Evolutionary conservation across 2,113 vertebrate species (phyloP).

Genomic region (Egretta garzetta): DNA sequence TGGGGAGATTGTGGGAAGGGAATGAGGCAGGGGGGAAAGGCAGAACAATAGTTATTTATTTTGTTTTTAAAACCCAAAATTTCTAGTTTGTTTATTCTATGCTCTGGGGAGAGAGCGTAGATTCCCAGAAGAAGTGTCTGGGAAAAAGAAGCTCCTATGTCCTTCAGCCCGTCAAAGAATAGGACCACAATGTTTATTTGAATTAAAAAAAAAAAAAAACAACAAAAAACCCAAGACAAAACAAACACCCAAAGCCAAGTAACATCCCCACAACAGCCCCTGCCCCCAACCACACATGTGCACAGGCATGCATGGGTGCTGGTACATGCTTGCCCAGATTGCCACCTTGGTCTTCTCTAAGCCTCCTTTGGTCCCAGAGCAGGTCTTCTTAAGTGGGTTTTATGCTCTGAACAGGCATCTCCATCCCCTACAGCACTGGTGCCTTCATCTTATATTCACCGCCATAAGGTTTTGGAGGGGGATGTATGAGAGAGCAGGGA

Average conservation of each 20-base stretch:
- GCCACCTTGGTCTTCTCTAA: background rate
- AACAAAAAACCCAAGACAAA: too few relatives aligned
- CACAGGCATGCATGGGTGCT: background rate
- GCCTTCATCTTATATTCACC: background rate
- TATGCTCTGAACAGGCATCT: background rate
- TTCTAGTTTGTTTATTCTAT: constrained; percentile 23
- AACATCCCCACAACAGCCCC: background rate
- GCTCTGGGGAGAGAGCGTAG: background rate
- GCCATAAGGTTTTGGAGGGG: background rate
- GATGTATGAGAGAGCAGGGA: background rate
- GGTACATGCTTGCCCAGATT: background rate
- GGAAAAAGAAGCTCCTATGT: constrained; percentile 20
- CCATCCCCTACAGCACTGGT: background rate
- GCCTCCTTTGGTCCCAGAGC: background rate
- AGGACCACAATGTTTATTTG: background rate
- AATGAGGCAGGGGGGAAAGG: background rate
- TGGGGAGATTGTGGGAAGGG: constrained; percentile 20
- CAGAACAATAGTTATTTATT: constrained; percentile 49
- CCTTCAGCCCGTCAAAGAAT: background rate
- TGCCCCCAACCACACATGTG: background rate
- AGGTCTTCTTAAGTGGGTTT: background rate
- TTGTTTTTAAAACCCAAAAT: constrained; percentile 22
- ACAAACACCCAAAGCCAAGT: background rate
- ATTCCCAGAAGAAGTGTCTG: constrained; percentile 38
- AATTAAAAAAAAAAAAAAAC: background rate